Evolutionary conservation across 2,888 invertebrate species (phyloP).

Genomic region (Himalopsyche kuldschensis): DNA sequence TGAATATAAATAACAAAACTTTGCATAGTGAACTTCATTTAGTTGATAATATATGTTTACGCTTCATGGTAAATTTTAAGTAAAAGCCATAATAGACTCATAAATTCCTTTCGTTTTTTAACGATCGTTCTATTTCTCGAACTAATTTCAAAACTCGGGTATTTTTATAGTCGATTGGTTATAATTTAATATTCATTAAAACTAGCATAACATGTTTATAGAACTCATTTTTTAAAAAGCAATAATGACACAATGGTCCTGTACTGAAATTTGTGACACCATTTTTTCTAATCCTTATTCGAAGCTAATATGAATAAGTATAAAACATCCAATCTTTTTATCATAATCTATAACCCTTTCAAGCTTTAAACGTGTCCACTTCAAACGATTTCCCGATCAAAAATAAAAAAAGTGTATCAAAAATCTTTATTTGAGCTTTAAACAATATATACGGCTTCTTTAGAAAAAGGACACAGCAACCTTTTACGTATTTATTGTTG

Average conservation of each 20-base stretch:
- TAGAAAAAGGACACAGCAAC: constrained; percentile 16
- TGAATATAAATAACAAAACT: no score
- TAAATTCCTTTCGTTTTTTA: no score
- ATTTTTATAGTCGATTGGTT: no score
- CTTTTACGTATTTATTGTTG: constrained; percentile 31
- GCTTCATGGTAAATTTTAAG: no score
- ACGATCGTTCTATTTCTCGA: no score
- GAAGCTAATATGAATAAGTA: neutral
- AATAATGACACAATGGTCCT: neutral
- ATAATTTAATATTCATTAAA: neutral
- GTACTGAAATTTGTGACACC: neutral
- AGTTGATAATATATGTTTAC: no score
- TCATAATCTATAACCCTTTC: neutral
- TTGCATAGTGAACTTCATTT: no score
- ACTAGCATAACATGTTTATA: neutral
- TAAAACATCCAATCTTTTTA: neutral
- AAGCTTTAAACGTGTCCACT: constrained; percentile 7
- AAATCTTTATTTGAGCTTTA: constrained; percentile 15
- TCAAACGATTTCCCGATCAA: constrained; percentile 26
- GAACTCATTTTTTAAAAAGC: neutral
- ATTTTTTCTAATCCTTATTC: neutral
- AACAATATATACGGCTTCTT: constrained; percentile 19
- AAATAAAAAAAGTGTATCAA: constrained; percentile 19
- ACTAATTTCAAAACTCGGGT: no score
- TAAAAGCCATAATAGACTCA: no score